phyloP scores from a whole-genome alignment of 2,797 vertebrate species.

The Stomatorhinus walkeri region DNA sequence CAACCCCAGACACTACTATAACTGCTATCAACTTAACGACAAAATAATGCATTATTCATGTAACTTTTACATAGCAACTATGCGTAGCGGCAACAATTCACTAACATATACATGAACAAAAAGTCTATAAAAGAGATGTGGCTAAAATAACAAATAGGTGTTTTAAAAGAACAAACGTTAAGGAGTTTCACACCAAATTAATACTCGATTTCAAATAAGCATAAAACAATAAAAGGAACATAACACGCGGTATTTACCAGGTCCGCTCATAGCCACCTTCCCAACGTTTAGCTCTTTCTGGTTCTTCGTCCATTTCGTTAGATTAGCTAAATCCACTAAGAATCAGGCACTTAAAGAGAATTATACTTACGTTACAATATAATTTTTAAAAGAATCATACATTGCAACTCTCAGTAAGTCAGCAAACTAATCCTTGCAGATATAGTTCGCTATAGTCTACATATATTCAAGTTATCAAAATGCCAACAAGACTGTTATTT shows the following conservation, averaged over 20 bases:
- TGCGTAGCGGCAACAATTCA: background rate
- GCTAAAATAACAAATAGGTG: background rate
- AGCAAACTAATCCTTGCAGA: background rate
- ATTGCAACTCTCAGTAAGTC: background rate
- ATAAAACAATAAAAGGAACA: background rate
- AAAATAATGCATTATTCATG: background rate
- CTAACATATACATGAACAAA: background rate
- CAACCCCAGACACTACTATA: background rate
- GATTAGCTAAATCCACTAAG: background rate
- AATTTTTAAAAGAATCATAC: background rate
- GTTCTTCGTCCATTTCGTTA: slow-evolving; percentile 85
- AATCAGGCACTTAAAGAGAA: background rate
- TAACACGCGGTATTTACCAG: slow-evolving; percentile 58
- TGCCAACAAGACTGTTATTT: background rate
- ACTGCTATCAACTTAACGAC: background rate
- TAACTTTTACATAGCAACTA: background rate
- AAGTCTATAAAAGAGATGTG: background rate
- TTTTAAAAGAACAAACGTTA: background rate
- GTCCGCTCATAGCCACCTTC: slow-evolving; percentile 95
- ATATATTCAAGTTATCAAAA: background rate
- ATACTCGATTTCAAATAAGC: background rate
- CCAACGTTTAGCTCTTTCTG: slow-evolving; percentile 90
- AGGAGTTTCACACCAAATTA: background rate
- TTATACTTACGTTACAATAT: background rate
- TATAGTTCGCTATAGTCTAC: background rate